Percentiles rank a stretch among this genome's conserved stretches.
Conservation (phyloP, 1,140 invertebrate genomes). For the Dolichoris vasculosae region DNA sequence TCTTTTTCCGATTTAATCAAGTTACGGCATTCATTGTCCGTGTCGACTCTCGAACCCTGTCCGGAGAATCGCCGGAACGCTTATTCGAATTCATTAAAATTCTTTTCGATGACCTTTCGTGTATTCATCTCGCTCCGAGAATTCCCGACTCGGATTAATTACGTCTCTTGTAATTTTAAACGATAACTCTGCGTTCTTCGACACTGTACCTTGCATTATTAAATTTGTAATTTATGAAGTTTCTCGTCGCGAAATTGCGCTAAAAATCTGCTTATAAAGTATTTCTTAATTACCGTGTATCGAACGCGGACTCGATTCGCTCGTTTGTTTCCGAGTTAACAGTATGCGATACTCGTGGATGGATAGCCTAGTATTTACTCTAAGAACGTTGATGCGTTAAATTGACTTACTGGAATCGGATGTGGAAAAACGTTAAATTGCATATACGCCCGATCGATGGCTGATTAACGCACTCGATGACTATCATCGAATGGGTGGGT, state of each 20-base stretch:
- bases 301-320: background rate
- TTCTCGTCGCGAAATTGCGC: no score
- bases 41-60: background rate
- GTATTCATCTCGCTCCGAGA: background rate
- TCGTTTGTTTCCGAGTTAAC: no score
- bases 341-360: no score
- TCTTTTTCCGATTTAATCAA: conserved; percentile 45
- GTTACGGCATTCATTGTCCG: conserved; percentile 40
- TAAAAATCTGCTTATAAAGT: no score
- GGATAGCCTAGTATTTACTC: background rate
- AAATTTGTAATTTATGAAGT: no score
- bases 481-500: background rate
- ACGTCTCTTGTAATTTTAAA: background rate
- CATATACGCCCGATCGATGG: background rate
- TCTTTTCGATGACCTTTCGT: background rate
- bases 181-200: no score
- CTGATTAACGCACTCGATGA: background rate
- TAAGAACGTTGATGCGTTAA: background rate
- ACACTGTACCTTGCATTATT: no score
- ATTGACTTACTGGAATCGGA: background rate
- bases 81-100: conserved; percentile 24
- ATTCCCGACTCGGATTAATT: background rate
- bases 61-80: background rate
- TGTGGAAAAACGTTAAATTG: background rate
- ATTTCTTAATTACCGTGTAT: background rate